Conservation (phyloP, 2,113 vertebrate species). For the Lasiurus borealis region DNA sequence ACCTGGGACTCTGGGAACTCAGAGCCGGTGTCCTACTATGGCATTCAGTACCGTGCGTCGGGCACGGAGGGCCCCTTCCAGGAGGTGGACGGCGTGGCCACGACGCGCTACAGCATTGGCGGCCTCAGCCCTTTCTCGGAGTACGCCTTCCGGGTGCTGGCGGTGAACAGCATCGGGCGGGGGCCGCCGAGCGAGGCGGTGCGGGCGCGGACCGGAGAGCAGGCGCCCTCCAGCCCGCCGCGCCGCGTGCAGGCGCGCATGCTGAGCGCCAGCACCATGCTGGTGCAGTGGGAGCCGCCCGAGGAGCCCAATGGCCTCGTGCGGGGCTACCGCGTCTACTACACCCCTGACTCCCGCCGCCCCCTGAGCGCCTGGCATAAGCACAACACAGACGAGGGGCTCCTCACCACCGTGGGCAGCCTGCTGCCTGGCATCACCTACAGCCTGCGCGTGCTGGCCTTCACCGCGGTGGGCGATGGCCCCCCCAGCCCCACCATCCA, state of each 20-base stretch:
- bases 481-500: slow-evolving; percentile 95
- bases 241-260: slow-evolving; percentile 95
- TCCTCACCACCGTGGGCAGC: slow-evolving; percentile 93
- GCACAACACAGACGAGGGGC: slow-evolving; percentile 94
- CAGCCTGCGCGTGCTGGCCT: slow-evolving; percentile 94
- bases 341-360: slow-evolving; percentile 89
- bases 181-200: slow-evolving; percentile 92
- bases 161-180: slow-evolving; percentile 96
- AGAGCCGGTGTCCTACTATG: slow-evolving; percentile 95
- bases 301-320: slow-evolving; percentile 97
- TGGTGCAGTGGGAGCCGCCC: slow-evolving; percentile 97
- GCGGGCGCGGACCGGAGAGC: slow-evolving; percentile 94
- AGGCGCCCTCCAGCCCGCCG: slow-evolving; percentile 96
- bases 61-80: slow-evolving; percentile 93
- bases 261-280: slow-evolving; percentile 96
- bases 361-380: slow-evolving; percentile 94
- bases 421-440: slow-evolving; percentile 95
- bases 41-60: slow-evolving; percentile 95
- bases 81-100: slow-evolving; percentile 98
- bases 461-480: slow-evolving; percentile 96
- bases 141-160: slow-evolving; percentile 95
- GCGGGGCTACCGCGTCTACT: slow-evolving; percentile 95
- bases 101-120: slow-evolving; percentile 97
- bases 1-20: slow-evolving; percentile 98
- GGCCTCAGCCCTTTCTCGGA: slow-evolving; percentile 97